phyloP scores from a whole-genome alignment of 2,797 vertebrate species.

The Sphenopsis melanotis region DNA sequence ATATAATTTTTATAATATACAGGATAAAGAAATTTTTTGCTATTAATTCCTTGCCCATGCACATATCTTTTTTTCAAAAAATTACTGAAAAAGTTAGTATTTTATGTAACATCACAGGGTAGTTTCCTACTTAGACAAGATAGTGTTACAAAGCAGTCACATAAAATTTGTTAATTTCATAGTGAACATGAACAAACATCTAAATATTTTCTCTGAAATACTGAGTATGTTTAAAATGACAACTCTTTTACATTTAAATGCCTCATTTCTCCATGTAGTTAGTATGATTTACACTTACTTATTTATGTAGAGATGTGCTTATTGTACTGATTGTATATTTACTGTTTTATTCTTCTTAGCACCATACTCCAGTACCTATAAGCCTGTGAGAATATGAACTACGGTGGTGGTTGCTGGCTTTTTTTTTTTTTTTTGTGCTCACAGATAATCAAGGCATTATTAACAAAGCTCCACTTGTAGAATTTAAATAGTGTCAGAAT shows the following conservation, averaged over 20 bases:
- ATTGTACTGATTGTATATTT: background rate
- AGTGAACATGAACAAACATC: background rate
- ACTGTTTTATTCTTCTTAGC: background rate
- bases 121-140: background rate
- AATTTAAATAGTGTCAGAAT: conserved; percentile 39
- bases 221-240: background rate
- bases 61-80: background rate
- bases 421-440: background rate
- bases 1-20: background rate
- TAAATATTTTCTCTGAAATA: background rate
- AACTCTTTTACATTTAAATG: background rate
- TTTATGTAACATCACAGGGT: background rate
- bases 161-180: background rate
- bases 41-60: background rate
- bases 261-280: background rate
- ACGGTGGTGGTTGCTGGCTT: background rate
- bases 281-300: background rate
- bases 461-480: conserved; percentile 8
- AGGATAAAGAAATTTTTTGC: background rate
- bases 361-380: rapidly evolving
- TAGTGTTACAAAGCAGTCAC: background rate
- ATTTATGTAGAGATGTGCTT: background rate
- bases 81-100: background rate
- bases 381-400: background rate
- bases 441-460: conserved; percentile 30